A percentile compares a stretch with the other conserved stretches of the same genome.
Evolutionary conservation across 1,140 invertebrate species (phyloP).

Genomic region (Nephila pilipes): DNA sequence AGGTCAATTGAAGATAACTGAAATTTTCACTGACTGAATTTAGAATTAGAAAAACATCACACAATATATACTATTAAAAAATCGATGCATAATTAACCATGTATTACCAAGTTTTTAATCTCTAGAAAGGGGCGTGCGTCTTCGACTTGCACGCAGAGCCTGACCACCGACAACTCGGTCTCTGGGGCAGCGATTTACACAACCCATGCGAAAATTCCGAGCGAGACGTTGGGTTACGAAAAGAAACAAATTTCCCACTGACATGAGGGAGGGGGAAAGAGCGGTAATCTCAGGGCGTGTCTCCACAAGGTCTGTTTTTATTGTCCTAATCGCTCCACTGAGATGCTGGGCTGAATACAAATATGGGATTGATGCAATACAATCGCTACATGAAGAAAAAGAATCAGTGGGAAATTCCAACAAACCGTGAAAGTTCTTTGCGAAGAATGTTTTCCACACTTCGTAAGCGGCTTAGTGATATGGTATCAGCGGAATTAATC

Average conservation of each 20-base stretch:
- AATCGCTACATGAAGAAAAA: neutral
- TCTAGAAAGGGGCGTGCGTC: no score
- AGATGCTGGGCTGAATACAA: neutral
- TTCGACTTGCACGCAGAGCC: no score
- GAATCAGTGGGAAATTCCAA: no score
- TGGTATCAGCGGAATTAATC: neutral
- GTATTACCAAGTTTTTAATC: no score
- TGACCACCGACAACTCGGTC: no score
- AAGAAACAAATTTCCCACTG: neutral
- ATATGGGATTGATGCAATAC: neutral
- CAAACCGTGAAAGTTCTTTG: neutral
- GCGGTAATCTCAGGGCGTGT: conserved; percentile 10
- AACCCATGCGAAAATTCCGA: neutral
- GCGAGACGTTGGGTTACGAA: neutral
- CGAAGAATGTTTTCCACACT: neutral
- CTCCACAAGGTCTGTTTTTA: neutral
- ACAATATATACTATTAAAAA: no score
- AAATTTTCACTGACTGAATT: no score
- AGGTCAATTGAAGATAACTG: no score
- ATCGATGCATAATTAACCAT: no score
- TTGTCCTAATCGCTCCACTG: neutral
- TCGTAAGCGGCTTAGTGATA: neutral
- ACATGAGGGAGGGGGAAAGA: neutral
- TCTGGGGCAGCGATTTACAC: neutral
- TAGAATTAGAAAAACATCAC: no score